A percentile compares a stretch with the other conserved stretches of the same genome.
Evolutionary conservation across 2,888 invertebrate genomes (phyloP).

Genomic region (Zhuqinia jingwanae): DNA sequence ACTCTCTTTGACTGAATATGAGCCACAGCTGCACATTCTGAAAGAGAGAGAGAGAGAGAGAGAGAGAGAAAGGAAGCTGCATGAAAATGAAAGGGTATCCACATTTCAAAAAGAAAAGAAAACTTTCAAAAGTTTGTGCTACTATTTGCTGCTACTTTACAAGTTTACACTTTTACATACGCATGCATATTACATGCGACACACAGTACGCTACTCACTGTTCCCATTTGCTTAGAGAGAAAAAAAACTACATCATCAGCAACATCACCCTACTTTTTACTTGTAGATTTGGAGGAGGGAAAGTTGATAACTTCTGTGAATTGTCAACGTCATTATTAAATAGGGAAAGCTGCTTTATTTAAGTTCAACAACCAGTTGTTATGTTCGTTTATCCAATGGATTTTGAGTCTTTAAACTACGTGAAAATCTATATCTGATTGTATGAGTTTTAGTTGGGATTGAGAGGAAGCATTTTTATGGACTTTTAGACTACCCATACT

Average conservation of each 20-base stretch:
- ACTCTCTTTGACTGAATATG: not conserved
- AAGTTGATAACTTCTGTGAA: constrained; percentile 16
- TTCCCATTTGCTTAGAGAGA: too few species aligned
- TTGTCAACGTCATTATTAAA: constrained; percentile 22
- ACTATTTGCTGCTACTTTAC: not conserved
- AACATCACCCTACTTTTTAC: constrained; percentile 4
- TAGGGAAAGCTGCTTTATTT: too few species aligned
- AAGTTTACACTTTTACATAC: constrained; percentile 24
- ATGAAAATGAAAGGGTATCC: constrained; percentile 6
- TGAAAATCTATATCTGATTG: too few species aligned
- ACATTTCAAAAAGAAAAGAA: constrained; percentile 29
- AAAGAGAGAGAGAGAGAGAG: too few species aligned
- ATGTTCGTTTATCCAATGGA: too few species aligned
- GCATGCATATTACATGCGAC: not conserved
- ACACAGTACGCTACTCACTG: not conserved
- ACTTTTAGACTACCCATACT: too few species aligned
- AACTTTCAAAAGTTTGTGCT: constrained; percentile 38
- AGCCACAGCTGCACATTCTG: constrained; percentile 32
- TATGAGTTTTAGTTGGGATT: too few species aligned
- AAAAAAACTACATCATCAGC: too few species aligned
- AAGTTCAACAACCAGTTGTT: too few species aligned
- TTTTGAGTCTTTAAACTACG: too few species aligned
- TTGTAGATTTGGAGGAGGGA: constrained; percentile 16
- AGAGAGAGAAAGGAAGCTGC: not conserved
- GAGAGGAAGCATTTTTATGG: too few species aligned